Percentiles rank a stretch among this genome's conserved stretches.
Evolutionary conservation across 2,888 invertebrate species (phyloP).

Genomic region (Cybosia mesomella): DNA sequence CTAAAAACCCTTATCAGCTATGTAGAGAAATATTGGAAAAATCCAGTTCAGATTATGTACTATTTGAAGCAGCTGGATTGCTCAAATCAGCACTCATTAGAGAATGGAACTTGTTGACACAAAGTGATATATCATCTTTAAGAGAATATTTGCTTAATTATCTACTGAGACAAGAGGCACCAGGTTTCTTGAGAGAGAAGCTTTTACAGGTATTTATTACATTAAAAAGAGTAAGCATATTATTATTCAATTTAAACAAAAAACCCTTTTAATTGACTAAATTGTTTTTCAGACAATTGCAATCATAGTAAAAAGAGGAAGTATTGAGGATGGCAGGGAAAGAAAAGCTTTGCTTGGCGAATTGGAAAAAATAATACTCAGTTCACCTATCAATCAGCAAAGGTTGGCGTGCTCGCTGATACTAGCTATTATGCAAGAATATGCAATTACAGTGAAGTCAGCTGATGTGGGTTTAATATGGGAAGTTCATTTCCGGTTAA

Average conservation of each 20-base stretch:
- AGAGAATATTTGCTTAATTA: conserved; percentile 93
- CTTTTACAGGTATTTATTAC: conserved; percentile 87
- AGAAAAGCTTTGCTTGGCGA: conserved; percentile 90
- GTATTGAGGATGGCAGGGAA: conserved; percentile 91
- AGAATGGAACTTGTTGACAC: conserved; percentile 93
- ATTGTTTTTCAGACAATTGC: conserved; percentile 90
- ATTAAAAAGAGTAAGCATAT: not conserved
- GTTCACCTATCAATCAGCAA: conserved; percentile 93
- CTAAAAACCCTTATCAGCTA: conserved; percentile 92
- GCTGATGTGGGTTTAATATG: conserved; percentile 95
- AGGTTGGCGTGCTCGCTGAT: conserved; percentile 94
- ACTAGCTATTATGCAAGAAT: conserved; percentile 94
- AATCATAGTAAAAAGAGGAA: conserved; percentile 94
- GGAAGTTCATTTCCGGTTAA: conserved; percentile 95
- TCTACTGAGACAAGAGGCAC: conserved; percentile 89
- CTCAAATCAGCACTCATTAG: conserved; percentile 93
- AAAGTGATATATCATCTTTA: conserved; percentile 90
- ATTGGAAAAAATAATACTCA: conserved; percentile 92
- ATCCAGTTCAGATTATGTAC: conserved; percentile 91
- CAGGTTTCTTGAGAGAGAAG: conserved; percentile 92
- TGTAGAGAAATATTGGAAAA: conserved; percentile 93
- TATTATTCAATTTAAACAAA: not conserved
- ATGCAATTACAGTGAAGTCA: conserved; percentile 94
- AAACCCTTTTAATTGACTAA: not conserved
- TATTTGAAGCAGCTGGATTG: conserved; percentile 95